Conservation (phyloP, 2,797 vertebrate species). For the Linurgus olivaceus region DNA sequence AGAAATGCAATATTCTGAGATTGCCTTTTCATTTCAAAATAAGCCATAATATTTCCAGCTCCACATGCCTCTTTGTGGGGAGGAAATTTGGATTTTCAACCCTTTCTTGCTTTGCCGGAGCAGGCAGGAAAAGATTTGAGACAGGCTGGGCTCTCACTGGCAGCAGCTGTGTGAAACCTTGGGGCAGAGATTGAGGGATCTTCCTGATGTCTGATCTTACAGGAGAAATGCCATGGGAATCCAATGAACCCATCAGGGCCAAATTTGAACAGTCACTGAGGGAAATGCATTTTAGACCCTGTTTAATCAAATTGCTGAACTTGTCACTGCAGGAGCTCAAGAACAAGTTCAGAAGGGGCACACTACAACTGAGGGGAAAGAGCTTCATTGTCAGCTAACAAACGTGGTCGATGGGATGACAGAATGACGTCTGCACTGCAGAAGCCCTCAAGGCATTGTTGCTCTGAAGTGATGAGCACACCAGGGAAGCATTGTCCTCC, state of each 20-base stretch:
- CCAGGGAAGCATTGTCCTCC: accelerated
- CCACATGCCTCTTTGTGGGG: neutral
- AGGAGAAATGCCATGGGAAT: neutral
- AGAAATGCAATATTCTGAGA: slow-evolving; percentile 33
- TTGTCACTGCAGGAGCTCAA: neutral
- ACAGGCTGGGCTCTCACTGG: neutral
- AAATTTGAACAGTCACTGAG: accelerated
- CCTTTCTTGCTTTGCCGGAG: neutral
- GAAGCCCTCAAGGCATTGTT: neutral
- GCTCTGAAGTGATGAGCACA: neutral
- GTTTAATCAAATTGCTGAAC: neutral
- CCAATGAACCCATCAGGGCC: neutral
- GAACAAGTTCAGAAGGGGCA: neutral
- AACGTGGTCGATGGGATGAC: accelerated
- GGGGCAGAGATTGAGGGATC: neutral
- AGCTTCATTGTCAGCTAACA: accelerated
- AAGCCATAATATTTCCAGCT: slow-evolving; percentile 6
- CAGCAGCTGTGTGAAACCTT: neutral
- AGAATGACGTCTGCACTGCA: neutral
- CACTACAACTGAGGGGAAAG: neutral
- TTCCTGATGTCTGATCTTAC: neutral
- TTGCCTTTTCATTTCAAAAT: slow-evolving; percentile 44
- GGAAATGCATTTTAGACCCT: accelerated
- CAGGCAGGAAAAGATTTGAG: neutral
- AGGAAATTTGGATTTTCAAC: neutral